phyloP scores from a whole-genome alignment of 37 sponge, comb jelly and placozoan genomes.

The Petrosia ficiformis region DNA sequence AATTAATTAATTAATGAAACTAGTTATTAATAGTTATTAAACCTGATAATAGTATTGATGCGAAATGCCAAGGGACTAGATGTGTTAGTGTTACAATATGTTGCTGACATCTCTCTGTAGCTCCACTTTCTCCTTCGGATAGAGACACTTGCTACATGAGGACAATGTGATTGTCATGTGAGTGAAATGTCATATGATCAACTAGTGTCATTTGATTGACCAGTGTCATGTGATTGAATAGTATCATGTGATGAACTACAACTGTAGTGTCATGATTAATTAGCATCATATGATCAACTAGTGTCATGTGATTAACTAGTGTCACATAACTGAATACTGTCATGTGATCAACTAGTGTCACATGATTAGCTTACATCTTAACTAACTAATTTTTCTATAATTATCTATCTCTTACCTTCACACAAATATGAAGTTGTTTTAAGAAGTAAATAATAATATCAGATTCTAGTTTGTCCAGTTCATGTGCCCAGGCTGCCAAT shows the following conservation, averaged over 20 bases:
- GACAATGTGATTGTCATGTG: background rate
- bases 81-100: constrained; percentile 68
- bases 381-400: too few species aligned
- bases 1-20: background rate
- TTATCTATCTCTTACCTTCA: constrained; percentile 47
- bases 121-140: constrained; percentile 61
- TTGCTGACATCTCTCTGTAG: constrained; percentile 64
- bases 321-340: background rate
- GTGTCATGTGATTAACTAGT: too few species aligned
- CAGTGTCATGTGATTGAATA: background rate
- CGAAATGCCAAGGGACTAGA: constrained; percentile 74
- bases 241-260: background rate
- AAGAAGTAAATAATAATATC: constrained; percentile 63
- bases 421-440: constrained; percentile 57
- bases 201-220: background rate
- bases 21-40: background rate
- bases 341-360: background rate
- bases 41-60: constrained; percentile 47
- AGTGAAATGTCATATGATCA: too few species aligned
- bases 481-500: constrained; percentile 81
- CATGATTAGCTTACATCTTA: too few species aligned
- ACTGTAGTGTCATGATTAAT: background rate
- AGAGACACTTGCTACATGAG: constrained; percentile 59
- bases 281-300: background rate
- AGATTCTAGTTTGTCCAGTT: constrained; percentile 67